These are phyloP conservation scores for Anolis apletophallus DNA, from an alignment of 2,797 vertebrate genomes.

Conservation along the genomic window DNA sequence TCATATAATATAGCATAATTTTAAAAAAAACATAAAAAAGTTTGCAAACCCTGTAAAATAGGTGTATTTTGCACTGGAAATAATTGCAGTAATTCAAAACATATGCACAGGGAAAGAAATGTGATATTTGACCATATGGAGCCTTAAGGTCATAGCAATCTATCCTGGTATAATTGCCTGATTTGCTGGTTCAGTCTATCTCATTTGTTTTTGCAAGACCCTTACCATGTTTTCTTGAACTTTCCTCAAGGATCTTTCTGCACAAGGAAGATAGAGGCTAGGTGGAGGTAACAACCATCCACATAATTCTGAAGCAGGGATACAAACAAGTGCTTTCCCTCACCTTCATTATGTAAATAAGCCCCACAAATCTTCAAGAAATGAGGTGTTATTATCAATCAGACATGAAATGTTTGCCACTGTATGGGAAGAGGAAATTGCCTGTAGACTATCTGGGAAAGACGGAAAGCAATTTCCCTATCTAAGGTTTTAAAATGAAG, in stretches of 20 bases:
- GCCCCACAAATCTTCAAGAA: slow-evolving; percentile 47
- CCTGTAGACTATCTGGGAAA: slow-evolving; percentile 47
- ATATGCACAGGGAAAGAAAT: not conserved
- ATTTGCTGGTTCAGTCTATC: not conserved
- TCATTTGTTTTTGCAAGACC: not conserved
- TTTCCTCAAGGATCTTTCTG: not conserved
- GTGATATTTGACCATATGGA: not conserved
- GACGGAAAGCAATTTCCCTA: slow-evolving; percentile 35
- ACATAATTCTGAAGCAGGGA: slow-evolving; percentile 20
- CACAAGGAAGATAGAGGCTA: not conserved
- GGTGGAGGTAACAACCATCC: not conserved
- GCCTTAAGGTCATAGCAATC: not conserved
- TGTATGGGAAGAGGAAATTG: slow-evolving; percentile 45
- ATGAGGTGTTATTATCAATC: slow-evolving; percentile 62
- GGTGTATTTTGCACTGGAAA: not conserved
- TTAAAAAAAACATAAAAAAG: not conserved
- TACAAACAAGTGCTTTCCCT: slow-evolving; percentile 38
- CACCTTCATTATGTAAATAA: slow-evolving; percentile 53
- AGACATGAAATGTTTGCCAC: slow-evolving; percentile 66
- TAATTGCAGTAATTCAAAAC: slow-evolving; percentile 1
- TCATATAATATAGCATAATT: not conserved
- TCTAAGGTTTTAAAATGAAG: slow-evolving; percentile 21
- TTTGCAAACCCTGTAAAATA: not conserved
- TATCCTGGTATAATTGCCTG: not conserved
- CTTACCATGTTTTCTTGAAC: not conserved